Percentiles rank a stretch among this genome's conserved stretches.
Evolutionary conservation across 1,140 invertebrate species (phyloP).

Genomic region (Tetragonula clypearis): DNA sequence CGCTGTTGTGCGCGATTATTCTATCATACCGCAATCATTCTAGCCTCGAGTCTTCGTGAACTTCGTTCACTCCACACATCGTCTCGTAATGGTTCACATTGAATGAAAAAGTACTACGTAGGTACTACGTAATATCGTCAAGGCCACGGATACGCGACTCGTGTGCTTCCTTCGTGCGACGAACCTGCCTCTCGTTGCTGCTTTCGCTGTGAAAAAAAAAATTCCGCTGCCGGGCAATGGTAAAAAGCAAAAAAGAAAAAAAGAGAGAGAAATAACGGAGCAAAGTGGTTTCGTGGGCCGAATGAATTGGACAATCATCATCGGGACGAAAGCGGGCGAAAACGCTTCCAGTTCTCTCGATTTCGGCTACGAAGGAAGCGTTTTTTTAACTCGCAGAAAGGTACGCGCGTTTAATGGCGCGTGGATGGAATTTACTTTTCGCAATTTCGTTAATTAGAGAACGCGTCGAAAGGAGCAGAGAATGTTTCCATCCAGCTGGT

Average conservation of each 20-base stretch:
- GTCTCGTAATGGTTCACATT: neutral
- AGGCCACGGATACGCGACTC: neutral
- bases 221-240: too few species aligned
- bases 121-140: neutral
- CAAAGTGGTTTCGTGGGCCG: neutral
- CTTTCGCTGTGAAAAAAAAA: neutral
- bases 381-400: neutral
- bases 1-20: neutral
- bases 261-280: too few species aligned
- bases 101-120: neutral
- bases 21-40: neutral
- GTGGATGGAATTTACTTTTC: neutral
- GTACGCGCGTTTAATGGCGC: neutral
- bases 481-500: too few species aligned
- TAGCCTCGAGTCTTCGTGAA: neutral
- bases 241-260: neutral
- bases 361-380: neutral
- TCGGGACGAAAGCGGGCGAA: neutral
- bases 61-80: neutral
- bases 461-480: neutral
- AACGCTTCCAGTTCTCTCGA: neutral
- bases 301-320: constrained; percentile 15
- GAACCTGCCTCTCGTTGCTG: neutral
- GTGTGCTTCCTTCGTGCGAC: neutral
- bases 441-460: neutral